Evolutionary conservation across 2,113 vertebrate species (phyloP).

Genomic region (Paedocypris sp.): DNA sequence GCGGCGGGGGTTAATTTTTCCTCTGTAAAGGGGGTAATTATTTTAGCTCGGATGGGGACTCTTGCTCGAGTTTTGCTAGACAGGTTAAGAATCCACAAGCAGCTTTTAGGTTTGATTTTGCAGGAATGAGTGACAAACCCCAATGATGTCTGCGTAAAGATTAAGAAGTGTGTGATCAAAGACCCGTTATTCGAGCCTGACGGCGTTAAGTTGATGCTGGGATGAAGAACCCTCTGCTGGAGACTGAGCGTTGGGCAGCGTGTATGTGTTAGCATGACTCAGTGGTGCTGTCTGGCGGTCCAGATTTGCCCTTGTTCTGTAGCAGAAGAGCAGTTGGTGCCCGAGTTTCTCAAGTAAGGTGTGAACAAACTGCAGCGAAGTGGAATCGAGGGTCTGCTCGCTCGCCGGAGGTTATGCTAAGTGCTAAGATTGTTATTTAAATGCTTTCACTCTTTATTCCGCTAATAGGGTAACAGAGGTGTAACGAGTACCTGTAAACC

Average conservation of each 20-base stretch:
- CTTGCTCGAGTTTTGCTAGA: constrained; percentile 12
- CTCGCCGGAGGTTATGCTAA: constrained; percentile 28
- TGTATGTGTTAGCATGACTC: constrained; percentile 31
- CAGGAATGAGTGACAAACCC: constrained; percentile 18
- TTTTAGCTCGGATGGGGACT: constrained; percentile 34
- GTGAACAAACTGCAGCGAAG: constrained; percentile 35
- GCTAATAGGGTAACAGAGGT: neutral
- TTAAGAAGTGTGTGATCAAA: neutral
- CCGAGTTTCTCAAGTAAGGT: constrained; percentile 39
- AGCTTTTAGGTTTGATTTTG: constrained; percentile 21
- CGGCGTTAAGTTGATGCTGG: neutral
- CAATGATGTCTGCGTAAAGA: neutral
- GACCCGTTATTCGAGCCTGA: constrained; percentile 1
- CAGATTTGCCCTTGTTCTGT: constrained; percentile 34
- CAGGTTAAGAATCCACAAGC: constrained; percentile 20
- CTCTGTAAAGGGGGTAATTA: constrained; percentile 43
- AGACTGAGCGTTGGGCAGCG: neutral
- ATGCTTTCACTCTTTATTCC: neutral
- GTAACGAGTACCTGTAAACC: too few species aligned
- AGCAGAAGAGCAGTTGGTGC: constrained; percentile 38
- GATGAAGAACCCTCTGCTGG: neutral
- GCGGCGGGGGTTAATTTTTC: constrained; percentile 37
- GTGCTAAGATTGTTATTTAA: constrained; percentile 14
- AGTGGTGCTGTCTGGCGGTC: constrained; percentile 32
- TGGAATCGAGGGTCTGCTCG: constrained; percentile 18